Conservation (phyloP, 2,888 invertebrate species). For the Galeruca laticollis region DNA sequence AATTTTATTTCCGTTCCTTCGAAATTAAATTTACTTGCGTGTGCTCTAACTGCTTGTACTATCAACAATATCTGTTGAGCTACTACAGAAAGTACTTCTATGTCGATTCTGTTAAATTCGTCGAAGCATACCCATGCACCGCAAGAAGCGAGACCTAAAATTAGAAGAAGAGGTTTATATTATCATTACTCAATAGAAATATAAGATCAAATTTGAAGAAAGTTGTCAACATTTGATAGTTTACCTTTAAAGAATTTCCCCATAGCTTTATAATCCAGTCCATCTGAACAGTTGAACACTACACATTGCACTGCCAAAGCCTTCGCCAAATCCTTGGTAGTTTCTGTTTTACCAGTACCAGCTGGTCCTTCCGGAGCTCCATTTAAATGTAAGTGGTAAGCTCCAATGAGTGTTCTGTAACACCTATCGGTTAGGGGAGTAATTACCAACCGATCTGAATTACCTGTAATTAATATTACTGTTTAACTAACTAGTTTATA, state of each 20-base stretch:
- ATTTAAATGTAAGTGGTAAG: conserved; percentile 85
- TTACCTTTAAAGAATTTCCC: conserved; percentile 84
- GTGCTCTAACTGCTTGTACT: conserved; percentile 78
- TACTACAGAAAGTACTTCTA: conserved; percentile 82
- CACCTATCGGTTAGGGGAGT: conserved; percentile 84
- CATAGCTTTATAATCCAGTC: conserved; percentile 88
- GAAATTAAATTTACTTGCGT: conserved; percentile 77
- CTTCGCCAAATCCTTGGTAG: conserved; percentile 92
- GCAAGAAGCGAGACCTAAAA: conserved; percentile 76
- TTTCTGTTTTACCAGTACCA: conserved; percentile 92
- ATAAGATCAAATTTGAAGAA: no score
- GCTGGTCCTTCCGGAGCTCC: conserved; percentile 90
- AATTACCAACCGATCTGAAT: conserved; percentile 80
- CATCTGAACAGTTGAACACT: conserved; percentile 90
- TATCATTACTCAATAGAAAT: no score
- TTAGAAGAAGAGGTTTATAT: no score
- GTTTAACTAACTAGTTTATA: no score
- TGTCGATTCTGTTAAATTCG: conserved; percentile 78
- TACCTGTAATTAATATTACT: conserved; percentile 66
- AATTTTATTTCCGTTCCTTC: conserved; percentile 81
- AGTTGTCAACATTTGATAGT: conserved; percentile 88
- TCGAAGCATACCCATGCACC: conserved; percentile 93
- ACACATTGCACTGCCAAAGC: conserved; percentile 92
- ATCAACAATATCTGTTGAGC: conserved; percentile 89
- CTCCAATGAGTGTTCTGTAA: conserved; percentile 86